phyloP scores from a whole-genome alignment of 1,140 invertebrate species.

The Anastatus disparis region DNA sequence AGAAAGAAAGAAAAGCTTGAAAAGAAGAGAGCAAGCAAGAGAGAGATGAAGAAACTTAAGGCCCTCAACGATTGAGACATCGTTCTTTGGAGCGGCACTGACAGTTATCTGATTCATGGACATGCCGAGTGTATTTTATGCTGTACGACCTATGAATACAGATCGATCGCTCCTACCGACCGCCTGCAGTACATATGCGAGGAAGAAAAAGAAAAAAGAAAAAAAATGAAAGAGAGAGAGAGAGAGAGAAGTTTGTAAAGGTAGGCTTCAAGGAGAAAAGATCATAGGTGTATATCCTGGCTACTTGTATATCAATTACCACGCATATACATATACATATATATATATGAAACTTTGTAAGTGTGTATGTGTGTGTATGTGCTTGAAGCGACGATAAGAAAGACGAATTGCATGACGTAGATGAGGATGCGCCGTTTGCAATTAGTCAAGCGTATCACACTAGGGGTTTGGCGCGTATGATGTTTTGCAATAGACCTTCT shows the following conservation, averaged over 20 bases:
- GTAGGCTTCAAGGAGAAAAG: slow-evolving; percentile 30
- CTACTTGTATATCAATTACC: slow-evolving; percentile 59
- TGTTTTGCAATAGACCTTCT: too few relatives aligned
- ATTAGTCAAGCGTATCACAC: slow-evolving; percentile 23
- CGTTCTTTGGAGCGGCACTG: slow-evolving; percentile 59
- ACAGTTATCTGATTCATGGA: slow-evolving; percentile 70
- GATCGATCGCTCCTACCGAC: slow-evolving; percentile 59
- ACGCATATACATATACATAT: slow-evolving; percentile 10
- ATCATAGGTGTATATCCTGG: slow-evolving; percentile 53
- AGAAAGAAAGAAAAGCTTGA: slow-evolving; percentile 27
- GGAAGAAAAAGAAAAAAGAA: slow-evolving; percentile 31
- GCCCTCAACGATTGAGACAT: slow-evolving; percentile 64
- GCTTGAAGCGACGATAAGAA: slow-evolving; percentile 37
- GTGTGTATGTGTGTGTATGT: background rate
- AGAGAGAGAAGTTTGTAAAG: background rate
- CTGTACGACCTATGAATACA: slow-evolving; percentile 68
- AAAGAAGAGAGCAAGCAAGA: slow-evolving; percentile 25
- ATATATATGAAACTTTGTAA: background rate
- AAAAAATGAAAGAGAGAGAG: slow-evolving; percentile 17
- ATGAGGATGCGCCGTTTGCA: slow-evolving; percentile 20
- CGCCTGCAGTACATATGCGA: slow-evolving; percentile 41
- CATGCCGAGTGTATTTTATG: slow-evolving; percentile 68
- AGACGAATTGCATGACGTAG: slow-evolving; percentile 22
- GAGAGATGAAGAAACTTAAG: slow-evolving; percentile 39
- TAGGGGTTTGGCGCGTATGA: background rate